These are phyloP conservation scores for Acrocephalus kingi DNA, from an alignment of 2,113 vertebrate genomes.

Conservation along the genomic window DNA sequence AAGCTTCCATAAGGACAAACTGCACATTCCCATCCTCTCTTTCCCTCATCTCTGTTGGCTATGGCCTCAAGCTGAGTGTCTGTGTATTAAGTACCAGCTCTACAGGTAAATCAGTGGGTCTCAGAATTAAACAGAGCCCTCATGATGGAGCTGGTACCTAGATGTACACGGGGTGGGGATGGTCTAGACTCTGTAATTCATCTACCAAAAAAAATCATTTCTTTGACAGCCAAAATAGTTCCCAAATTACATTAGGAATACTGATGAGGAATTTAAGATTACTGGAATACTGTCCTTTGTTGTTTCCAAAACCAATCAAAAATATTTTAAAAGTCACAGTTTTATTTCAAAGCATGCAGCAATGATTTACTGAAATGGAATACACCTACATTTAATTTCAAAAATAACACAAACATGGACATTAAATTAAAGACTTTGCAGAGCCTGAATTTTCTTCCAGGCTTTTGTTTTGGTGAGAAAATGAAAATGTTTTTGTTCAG, in stretches of 20 bases:
- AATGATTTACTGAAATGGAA: slow-evolving; percentile 31
- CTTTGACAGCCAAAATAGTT: not conserved
- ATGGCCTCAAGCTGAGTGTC: not conserved
- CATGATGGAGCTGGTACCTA: not conserved
- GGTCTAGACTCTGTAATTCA: not conserved
- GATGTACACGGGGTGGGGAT: accelerated
- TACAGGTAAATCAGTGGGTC: not conserved
- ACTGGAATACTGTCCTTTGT: not conserved
- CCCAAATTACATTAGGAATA: slow-evolving; percentile 1
- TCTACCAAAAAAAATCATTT: not conserved
- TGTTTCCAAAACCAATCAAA: not conserved
- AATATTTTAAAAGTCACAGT: too few relatives aligned
- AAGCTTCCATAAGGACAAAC: not conserved
- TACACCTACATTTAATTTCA: not conserved
- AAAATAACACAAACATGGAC: not conserved
- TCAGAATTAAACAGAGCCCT: not conserved
- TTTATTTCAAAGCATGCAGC: not conserved
- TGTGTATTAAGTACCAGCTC: not conserved
- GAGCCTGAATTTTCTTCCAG: slow-evolving; percentile 12
- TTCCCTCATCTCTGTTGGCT: not conserved
- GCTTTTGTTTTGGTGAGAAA: slow-evolving; percentile 39
- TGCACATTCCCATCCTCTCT: not conserved
- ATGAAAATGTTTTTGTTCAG: slow-evolving; percentile 13
- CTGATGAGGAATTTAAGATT: not conserved
- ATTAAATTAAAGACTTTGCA: slow-evolving; percentile 13